These are phyloP conservation scores for Megaleporinus macrocephalus DNA, from an alignment of 2,113 vertebrate genomes.

Conservation along the genomic window DNA sequence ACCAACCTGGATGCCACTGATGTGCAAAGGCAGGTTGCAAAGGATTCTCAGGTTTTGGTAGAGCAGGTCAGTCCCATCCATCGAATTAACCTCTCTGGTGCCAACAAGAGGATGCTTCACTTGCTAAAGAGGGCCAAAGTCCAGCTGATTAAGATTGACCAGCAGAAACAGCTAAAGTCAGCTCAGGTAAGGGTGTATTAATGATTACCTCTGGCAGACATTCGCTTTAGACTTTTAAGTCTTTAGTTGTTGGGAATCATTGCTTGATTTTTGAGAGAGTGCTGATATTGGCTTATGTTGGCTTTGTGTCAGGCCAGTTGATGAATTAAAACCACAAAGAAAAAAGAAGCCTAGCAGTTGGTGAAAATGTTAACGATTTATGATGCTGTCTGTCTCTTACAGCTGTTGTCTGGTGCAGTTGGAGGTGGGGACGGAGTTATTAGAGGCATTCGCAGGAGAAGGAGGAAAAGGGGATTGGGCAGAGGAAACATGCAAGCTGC, in stretches of 20 bases:
- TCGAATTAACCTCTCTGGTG: constrained; percentile 78
- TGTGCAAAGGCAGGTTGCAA: constrained; percentile 13
- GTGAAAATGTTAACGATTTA: too few relatives aligned
- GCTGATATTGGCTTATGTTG: too few relatives aligned
- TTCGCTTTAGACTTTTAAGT: too few relatives aligned
- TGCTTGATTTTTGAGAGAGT: too few relatives aligned
- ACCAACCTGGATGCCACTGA: background rate
- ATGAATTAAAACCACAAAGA: too few relatives aligned
- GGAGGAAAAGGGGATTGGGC: constrained; percentile 66
- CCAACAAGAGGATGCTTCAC: constrained; percentile 88
- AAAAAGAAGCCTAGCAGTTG: too few relatives aligned
- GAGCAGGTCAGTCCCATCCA: constrained; percentile 62
- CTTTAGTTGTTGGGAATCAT: too few relatives aligned
- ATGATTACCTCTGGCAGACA: background rate
- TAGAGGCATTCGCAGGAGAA: constrained; percentile 59
- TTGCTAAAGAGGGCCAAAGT: constrained; percentile 90
- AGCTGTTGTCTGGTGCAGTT: constrained; percentile 48
- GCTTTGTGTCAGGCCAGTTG: too few relatives aligned
- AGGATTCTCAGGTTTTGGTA: constrained; percentile 25
- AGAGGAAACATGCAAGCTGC: constrained; percentile 49
- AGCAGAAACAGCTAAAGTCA: constrained; percentile 85
- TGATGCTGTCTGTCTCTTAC: background rate
- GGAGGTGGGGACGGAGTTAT: constrained; percentile 56
- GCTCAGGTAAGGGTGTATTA: constrained; percentile 68
- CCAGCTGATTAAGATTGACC: constrained; percentile 91